Base-by-base conservation (phyloP, 1,140 invertebrate genomes). In the Spodoptera litura region DNA sequence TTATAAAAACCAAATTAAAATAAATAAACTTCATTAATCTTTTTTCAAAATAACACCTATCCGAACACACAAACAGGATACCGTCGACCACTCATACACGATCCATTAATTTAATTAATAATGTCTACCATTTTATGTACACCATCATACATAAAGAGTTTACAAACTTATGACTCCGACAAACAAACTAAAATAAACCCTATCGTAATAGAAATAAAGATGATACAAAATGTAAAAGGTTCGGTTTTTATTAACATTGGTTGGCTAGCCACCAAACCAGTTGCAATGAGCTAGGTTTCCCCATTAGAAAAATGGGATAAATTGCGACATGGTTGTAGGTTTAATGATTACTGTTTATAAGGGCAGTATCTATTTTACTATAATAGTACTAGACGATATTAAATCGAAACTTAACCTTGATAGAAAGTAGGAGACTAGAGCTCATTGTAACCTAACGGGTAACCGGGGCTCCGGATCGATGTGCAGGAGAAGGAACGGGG, bases 51-150 rank as follows among this genome's bases (percentile, higher is more conserved):
- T 9, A 20, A 49, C 62, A 15, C 62, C 61, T 20, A 66, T 66
- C 62, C 62, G 35, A 66, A 66, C 49, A 49, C 15, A 15, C 49
- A 66, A 49, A 66, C 62, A 66, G 62, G 38, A 66, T 66, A 66
- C 62, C 38, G 9, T 15, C 35, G 31, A 66, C 58, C 10, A 35
- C 62, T 66, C 62, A 66, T 66, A 70, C 27, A 70, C 49, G 51
- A 53, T 27, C 78, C 79, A 83, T 84, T 81, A 79, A 82, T 80
- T 84, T 82, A 78, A 84, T 84, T 84, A 84, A 79, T 76, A 80
- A 62, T 53, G 58, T 80, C 77, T 61, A 55, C 78, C 66, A 59
- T 59, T 61, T 38, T 68, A 80, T 78, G 68, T 68, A 62, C 81
- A 72, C 70, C 62, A 79, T 70, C 59, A 73, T 76, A 73, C 15